A percentile compares a stretch with the other conserved stretches of the same genome.
Conservation (phyloP, 1,140 invertebrate species). For the Homalodisca vitripennis region DNA sequence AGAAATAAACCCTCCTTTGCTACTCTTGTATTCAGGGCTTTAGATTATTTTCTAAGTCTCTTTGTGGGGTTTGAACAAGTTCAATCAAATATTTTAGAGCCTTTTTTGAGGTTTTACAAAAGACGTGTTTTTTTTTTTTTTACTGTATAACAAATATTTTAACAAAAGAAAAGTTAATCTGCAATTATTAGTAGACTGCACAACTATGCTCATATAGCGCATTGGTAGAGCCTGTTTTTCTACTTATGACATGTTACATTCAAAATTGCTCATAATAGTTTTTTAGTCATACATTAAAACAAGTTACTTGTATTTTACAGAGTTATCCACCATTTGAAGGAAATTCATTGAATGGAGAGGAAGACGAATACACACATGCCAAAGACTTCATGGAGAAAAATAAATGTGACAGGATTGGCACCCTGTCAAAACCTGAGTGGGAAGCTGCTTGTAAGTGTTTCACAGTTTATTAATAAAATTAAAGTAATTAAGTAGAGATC, state of each 20-base stretch:
- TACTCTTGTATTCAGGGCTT: too few species aligned
- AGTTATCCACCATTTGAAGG: constrained; percentile 60
- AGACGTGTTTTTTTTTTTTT: not conserved
- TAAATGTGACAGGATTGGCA: constrained; percentile 61
- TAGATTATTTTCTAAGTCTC: too few species aligned
- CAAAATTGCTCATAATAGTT: not conserved
- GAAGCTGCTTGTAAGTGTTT: constrained; percentile 85
- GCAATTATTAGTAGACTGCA: not conserved
- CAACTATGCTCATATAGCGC: not conserved
- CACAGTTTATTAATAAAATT: too few species aligned
- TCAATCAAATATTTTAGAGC: too few species aligned
- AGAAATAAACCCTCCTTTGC: too few species aligned
- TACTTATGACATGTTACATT: not conserved
- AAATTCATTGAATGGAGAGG: constrained; percentile 54
- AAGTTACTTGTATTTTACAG: constrained; percentile 51
- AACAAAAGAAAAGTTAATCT: not conserved
- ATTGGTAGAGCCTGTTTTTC: not conserved
- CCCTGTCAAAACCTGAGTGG: constrained; percentile 89
- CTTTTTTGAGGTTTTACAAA: too few species aligned
- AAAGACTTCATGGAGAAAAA: constrained; percentile 56
- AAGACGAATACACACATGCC: constrained; percentile 74
- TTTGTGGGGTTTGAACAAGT: too few species aligned
- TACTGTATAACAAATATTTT: not conserved
- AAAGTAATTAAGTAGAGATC: too few species aligned
- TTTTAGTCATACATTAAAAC: not conserved